Evolutionary conservation across 2,797 vertebrate genomes (phyloP), one percentile per base, ranked within the genome.

Genomic region (Tangara arthus): DNA sequence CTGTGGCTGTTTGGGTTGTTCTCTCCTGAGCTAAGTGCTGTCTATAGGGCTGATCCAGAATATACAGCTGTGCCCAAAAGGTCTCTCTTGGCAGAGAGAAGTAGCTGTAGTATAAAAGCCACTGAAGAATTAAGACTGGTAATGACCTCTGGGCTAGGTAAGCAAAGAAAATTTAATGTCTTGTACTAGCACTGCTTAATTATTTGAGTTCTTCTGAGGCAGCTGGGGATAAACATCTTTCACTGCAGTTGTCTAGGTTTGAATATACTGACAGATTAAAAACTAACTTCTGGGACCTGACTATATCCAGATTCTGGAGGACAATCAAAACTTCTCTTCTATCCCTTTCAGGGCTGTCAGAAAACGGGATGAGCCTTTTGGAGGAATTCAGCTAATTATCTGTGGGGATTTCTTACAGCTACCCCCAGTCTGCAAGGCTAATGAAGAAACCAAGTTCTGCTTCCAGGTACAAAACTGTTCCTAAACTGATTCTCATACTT

Each of bases 361-460:
- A 91, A 98, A 99, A 87, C 98, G 98, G 12, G 97, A 98, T 3
- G 98, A 98, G 83, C 99, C 99, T 4, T 99, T 99, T 63, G 99
- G 99, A 87, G 99, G 99, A 89, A 99, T 99, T 95, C 99, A 99
- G 96, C 98, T 99, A 57, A 99, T 99, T 10, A 97, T 99, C 23
- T 99, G 99, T 89, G 99, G 99, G 2, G 99, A 99, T 93, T 99
- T 99, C 95, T 98, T 99, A 42, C 99, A 99, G 95, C 98, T 99
- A 82, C 99, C 99, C 5, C 99, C 99, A 4, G 98, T 99, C 42
- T 97, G 98, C 22, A 99, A 98, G 85, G 98, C 98, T 81, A 98
- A 98, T 28, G 98, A 98, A 87, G 98, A 98, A 82, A 97, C 98
- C 11, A 97, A 80, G 41, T 99, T 99, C 97, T 99, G 99, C 89